Percentiles rank a stretch among this genome's conserved stretches.
These are phyloP conservation scores for Drosophila eohydei DNA, from an alignment of 2,888 invertebrate genomes.

Conservation along the genomic window DNA sequence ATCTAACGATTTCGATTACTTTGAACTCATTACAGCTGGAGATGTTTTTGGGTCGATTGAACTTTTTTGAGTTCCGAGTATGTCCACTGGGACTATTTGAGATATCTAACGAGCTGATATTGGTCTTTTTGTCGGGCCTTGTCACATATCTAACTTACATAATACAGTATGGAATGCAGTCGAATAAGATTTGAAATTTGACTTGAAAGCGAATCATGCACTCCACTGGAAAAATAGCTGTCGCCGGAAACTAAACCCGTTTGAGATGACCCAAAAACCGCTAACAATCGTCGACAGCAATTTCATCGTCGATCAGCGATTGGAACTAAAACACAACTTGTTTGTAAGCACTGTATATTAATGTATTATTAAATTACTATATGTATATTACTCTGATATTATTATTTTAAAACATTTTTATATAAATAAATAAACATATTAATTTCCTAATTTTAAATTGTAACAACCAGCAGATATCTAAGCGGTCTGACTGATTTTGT, in stretches of 20 bases:
- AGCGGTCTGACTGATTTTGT: too few relatives aligned
- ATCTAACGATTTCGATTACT: neutral
- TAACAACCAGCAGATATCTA: neutral
- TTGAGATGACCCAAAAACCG: too few relatives aligned
- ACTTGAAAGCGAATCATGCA: neutral
- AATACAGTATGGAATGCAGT: constrained; percentile 49
- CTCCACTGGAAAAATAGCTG: too few relatives aligned
- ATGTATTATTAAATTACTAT: neutral
- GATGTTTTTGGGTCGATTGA: constrained; percentile 56
- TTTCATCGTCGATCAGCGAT: neutral
- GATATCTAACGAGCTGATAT: constrained; percentile 60
- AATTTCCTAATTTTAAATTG: neutral
- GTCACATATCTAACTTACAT: constrained; percentile 66
- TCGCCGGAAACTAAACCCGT: too few relatives aligned
- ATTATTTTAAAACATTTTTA: neutral
- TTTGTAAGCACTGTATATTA: neutral
- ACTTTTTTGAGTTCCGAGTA: constrained; percentile 60
- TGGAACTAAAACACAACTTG: too few relatives aligned
- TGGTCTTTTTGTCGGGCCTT: constrained; percentile 58
- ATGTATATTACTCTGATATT: too few relatives aligned
- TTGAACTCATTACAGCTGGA: constrained; percentile 55
- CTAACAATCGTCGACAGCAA: neutral
- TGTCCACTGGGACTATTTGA: constrained; percentile 64
- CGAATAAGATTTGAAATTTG: constrained; percentile 28
- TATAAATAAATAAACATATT: neutral